phyloP scores from a whole-genome alignment of 2,888 invertebrate genomes.

The Mactromeris polynyma region DNA sequence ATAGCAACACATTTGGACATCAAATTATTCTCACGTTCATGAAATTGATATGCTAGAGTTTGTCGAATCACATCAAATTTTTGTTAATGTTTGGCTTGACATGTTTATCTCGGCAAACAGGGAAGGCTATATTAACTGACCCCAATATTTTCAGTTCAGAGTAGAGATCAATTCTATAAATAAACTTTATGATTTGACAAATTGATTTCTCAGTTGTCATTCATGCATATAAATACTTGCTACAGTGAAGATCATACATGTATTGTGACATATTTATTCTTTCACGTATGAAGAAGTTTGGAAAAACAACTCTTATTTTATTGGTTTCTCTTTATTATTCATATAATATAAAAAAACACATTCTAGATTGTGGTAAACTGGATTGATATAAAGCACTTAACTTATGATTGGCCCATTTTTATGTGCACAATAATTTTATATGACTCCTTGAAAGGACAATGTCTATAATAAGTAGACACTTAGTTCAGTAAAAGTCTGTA shows the following conservation, averaged over 20 bases:
- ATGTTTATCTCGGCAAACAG: background rate
- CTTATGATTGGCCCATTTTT: background rate
- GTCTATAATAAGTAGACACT: background rate
- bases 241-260: no score
- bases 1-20: no score
- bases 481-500: background rate
- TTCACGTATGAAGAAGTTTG: no score
- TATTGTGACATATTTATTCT: no score
- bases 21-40: no score
- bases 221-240: no score
- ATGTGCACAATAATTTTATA: background rate
- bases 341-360: no score
- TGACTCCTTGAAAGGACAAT: conserved; percentile 1
- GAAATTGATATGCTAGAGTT: no score
- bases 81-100: background rate
- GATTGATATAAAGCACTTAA: background rate
- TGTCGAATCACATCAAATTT: background rate
- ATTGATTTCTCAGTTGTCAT: no score
- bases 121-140: background rate
- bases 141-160: background rate
- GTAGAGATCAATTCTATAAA: background rate
- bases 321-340: no score
- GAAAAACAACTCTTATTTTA: no score
- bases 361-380: no score
- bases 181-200: background rate